Evolutionary conservation across 2,113 vertebrate species (phyloP), one percentile per base, ranked within the genome.

Genomic region (Arizona elegans): DNA sequence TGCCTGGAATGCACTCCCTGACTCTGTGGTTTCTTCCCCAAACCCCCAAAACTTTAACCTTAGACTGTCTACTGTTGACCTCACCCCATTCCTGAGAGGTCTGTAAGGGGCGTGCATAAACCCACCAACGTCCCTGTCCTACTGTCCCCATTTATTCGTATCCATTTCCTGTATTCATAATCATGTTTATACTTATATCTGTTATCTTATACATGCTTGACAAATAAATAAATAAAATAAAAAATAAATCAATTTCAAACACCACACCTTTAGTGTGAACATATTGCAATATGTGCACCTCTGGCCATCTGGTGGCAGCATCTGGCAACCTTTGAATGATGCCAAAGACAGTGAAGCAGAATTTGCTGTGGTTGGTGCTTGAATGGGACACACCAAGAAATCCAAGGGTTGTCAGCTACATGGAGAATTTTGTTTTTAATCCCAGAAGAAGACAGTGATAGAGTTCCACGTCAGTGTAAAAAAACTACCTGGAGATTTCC

Each of bases 301-400:
- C 65, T 75, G 65, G 65, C 65, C 65, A 75, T 75, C 65, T 75
- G 29, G 65, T 75, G 65, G 65, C 65, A 75, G 65, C 65, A 75
- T 75, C 65, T 75, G 65, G 65, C 65, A n/a, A 33, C 29, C 65
- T 75, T 75, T 33, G n/a, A 13, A 5, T 33, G 29, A 75, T 75
- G 12, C 65, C n/a, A 75, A 75, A 33, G 65, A 17, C 65, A 75
- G 65, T 29, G 17, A 17, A 75, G n/a, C 13, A 75, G 65, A 75
- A 29, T 15, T 75, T 75, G 65, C 4, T 33, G 2, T n/a, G 29
- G 12, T n/a, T n/a, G 65, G 12, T n/a, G 62, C 29, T n/a, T 75
- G 65, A 13, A 75, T 75, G 65, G 65, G 65, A 17, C 5, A 75
- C n/a, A 33, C 65, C n/a, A 75, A 15, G 5, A 33, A 75, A n/a